Evolutionary conservation across 2,113 vertebrate species (phyloP).

Genomic region (Connochaetes taurinus): DNA sequence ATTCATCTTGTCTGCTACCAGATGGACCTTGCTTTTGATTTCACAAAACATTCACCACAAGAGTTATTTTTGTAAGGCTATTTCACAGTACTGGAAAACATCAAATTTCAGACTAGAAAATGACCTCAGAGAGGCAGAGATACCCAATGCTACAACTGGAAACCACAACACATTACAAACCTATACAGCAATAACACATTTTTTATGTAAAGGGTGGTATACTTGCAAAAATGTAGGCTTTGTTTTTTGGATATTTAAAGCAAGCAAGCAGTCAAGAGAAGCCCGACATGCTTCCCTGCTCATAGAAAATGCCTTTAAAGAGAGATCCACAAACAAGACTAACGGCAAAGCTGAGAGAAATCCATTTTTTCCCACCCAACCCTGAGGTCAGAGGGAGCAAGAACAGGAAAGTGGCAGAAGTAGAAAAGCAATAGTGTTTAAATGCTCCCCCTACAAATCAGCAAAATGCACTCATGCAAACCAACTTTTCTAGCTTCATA

Average conservation of each 20-base stretch:
- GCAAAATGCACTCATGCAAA: not conserved
- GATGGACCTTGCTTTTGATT: not conserved
- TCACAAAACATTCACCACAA: slow-evolving; percentile 11
- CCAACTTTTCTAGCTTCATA: not conserved
- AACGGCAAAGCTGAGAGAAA: not conserved
- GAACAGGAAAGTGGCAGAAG: not conserved
- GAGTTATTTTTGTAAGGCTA: not conserved
- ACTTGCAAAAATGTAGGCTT: not conserved
- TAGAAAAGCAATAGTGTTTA: not conserved
- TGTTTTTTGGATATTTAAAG: not conserved
- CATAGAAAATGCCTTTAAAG: not conserved
- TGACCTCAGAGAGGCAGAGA: not conserved
- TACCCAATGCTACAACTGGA: not conserved
- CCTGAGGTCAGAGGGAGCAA: not conserved
- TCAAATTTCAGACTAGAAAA: not conserved
- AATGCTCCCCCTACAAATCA: not conserved
- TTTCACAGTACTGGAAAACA: not conserved
- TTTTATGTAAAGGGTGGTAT: not conserved
- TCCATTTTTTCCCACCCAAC: not conserved
- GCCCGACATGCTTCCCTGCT: not conserved
- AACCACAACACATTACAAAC: not conserved
- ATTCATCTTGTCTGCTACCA: slow-evolving; percentile 23
- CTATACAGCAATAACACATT: not conserved
- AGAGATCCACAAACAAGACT: not conserved
- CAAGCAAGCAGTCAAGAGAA: not conserved